Evolutionary conservation across 2,888 invertebrate genomes (phyloP).

Genomic region (Branchinecta sandiegonensis): DNA sequence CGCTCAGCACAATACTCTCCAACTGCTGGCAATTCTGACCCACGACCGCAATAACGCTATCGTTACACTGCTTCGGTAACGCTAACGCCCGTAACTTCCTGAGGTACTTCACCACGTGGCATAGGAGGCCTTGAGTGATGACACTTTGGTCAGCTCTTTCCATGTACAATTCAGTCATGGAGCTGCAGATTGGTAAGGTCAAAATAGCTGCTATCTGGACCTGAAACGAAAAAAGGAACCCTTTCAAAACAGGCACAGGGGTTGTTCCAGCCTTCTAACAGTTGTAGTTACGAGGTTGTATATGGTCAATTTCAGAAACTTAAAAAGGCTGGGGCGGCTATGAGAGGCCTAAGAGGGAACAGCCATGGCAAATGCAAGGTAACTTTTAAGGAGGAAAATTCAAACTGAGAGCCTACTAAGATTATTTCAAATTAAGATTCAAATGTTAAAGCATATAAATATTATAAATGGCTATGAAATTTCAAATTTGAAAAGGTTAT

Average conservation of each 20-base stretch:
- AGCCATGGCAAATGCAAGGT: no score
- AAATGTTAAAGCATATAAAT: not conserved
- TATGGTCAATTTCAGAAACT: no score
- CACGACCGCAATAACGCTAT: constrained; percentile 23
- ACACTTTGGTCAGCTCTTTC: constrained; percentile 24
- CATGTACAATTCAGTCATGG: constrained; percentile 24
- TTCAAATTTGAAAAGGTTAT: no score
- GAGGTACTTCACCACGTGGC: constrained; percentile 24
- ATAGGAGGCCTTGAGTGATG: constrained; percentile 24
- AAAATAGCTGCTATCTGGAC: constrained; percentile 24
- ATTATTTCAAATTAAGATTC: not conserved
- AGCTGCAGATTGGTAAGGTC: constrained; percentile 23
- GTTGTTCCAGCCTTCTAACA: no score
- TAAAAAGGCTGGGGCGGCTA: no score
- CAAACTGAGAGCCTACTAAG: not conserved
- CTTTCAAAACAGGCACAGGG: no score
- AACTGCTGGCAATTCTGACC: constrained; percentile 24
- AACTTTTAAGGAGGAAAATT: no score
- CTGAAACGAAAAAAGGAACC: not conserved
- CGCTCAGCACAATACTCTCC: constrained; percentile 24
- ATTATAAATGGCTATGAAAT: no score
- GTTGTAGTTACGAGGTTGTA: no score
- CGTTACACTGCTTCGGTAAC: constrained; percentile 23
- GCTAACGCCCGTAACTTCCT: constrained; percentile 22
- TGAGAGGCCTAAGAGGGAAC: no score